Base-by-base conservation (phyloP, 64 coral and sea anemone genomes). In the Catalaphyllia jardinei region DNA sequence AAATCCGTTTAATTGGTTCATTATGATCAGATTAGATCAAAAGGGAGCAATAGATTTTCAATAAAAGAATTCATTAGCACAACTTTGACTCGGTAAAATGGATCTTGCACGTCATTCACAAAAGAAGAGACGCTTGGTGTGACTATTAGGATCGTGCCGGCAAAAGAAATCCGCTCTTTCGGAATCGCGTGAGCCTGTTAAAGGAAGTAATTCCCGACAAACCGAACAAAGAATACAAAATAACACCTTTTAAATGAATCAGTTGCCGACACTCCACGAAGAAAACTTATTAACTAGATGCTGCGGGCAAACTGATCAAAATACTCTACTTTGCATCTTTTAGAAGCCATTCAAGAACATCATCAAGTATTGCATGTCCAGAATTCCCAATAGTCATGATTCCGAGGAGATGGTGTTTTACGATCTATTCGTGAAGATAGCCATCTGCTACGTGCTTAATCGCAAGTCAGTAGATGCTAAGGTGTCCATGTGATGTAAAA, bases 1-100 rank as follows among this genome's bases (percentile, higher is more conserved):
- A 85, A 69, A 85, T 71, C 63, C 81, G 81, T 71, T 85, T 69
- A 71, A 85, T 85, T 52, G 81, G 14, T 71, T 42, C 31, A n/a
- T 71, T 85, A 29, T 85, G 14, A 85, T 85, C 33, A 85, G 31
- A 71, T 85, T 85, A 85, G 28, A 80, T 85, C 38, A 67, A 49
- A 46, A 71, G 31, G 22, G 14, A 22, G 63, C 62, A 71, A 29
- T 71, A 52, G 30, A 19, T 16, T 20, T 71, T 71, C 46, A 17
- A 85, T 71, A 71, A 71, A 71, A 42, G 62, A 85, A 85, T 52
- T 71, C 1, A 85, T 85, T 51, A 71, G 46, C 51, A 15, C 39
- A 71, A 71, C 22, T 28, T 71, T 71, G 0, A 71, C 8, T 8
- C 13, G 3, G 38, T 71, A 33, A 85, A 85, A 52, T 71, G 62